Evolutionary conservation across 2,797 vertebrate genomes (phyloP), one percentile per base, ranked within the genome.

Genomic region (Malacoraja senta): DNA sequence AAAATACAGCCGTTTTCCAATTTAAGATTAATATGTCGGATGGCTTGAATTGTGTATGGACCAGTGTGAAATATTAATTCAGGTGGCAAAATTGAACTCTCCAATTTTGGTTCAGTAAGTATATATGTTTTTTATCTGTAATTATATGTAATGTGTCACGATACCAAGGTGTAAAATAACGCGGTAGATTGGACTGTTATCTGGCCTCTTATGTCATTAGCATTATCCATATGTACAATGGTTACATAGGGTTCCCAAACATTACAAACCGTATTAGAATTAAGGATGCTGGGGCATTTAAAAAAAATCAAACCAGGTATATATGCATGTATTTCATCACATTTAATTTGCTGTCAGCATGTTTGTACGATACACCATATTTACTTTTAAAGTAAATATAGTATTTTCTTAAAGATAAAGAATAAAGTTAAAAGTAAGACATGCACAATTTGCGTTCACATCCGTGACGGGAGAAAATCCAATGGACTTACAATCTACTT

Each of bases 41-140:
- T 91, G 72, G 19, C 21, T 44, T 8, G 68, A 58, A 53, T n/a
- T n/a, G 15, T 17, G 53, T 29, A 12, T 76, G 38, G 38, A 76
- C n/a, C 44, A 58, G 32, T 38, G n/a, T 21, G 63, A 91, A 74
- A 76, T 72, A 92, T n/a, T 76, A 38, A 74, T 38, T 91, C n/a
- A 53, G 10, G 26, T 53, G 72, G 44, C 24, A 92, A 29, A 44
- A 72, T 72, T 72, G 32, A 71, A 38, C 35, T 74, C 29, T 92
- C 38, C 44, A 68, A 1, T 65, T 12, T 86, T 32, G 58, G 58
- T 88, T 68, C 63, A 88, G n/a, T 21, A 21, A 35, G 29, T 65
- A 88, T 32, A 88, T 88, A 65, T 88, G 63, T 68, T 68, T 44
- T 91, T 68, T 72, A 74, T 35, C 53, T 91, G 24, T 76, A n/a